phyloP scores from a whole-genome alignment of 1,140 invertebrate genomes.

The Sinonovacula constricta region DNA sequence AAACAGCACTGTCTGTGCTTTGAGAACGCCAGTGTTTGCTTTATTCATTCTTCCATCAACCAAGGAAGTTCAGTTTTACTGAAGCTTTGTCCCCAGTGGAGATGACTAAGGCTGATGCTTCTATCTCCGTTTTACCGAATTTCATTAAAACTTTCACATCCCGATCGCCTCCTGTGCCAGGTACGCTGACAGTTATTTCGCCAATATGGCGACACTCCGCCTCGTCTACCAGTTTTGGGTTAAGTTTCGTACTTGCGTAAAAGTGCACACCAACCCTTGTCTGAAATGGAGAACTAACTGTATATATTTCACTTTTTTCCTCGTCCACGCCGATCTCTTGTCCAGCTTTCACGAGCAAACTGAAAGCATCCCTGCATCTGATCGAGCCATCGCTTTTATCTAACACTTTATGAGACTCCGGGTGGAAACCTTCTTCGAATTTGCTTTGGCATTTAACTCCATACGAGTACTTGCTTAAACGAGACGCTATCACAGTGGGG shows the following conservation, averaged over 20 bases:
- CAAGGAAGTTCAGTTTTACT: conserved; percentile 35
- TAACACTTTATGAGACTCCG: not conserved
- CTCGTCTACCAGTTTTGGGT: conserved; percentile 27
- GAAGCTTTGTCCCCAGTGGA: conserved; percentile 14
- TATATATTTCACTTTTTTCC: not conserved
- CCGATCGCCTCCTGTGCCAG: conserved; percentile 21
- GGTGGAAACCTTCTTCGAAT: not conserved
- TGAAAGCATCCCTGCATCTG: conserved; percentile 20
- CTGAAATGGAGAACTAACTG: conserved; percentile 12
- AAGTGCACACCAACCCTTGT: conserved; percentile 1
- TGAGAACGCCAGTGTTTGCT: no score
- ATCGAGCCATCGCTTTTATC: conserved; percentile 9
- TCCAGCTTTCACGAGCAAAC: conserved; percentile 28
- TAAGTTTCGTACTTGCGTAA: not conserved
- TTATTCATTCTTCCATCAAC: no score
- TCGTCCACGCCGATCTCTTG: conserved; percentile 21
- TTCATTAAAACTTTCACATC: conserved; percentile 1
- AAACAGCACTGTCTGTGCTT: no score
- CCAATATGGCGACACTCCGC: conserved; percentile 8
- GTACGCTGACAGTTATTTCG: conserved; percentile 28
- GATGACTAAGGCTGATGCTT: conserved; percentile 21
- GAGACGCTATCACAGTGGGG: conserved; percentile 7
- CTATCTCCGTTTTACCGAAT: conserved; percentile 41
- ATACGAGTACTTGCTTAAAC: conserved; percentile 38
- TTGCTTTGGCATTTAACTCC: conserved; percentile 25